Conservation (phyloP, 30 jellyfish, hydroid and myxozoan species). For the Chironex yamaguchii region DNA sequence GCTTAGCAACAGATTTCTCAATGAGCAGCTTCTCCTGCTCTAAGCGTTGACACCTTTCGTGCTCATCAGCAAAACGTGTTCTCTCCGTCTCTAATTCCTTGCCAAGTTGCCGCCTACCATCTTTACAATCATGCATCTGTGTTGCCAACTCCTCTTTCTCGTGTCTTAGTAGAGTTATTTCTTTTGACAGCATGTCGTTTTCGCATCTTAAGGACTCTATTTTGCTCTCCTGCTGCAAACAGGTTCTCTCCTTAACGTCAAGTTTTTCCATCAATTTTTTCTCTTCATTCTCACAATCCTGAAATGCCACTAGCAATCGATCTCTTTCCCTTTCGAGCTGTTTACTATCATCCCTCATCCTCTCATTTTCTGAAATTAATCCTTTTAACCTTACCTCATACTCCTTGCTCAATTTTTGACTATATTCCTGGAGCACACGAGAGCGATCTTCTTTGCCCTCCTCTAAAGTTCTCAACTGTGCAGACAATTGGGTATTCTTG, state of each 20-base stretch:
- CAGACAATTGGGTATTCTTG: conserved; percentile 57
- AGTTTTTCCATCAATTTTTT: conserved; percentile 63
- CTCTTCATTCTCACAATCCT: conserved; percentile 37
- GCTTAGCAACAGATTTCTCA: conserved; percentile 60
- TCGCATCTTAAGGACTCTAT: conserved; percentile 63
- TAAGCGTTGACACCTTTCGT: conserved; percentile 53
- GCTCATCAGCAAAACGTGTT: conserved; percentile 35
- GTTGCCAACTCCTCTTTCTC: conserved; percentile 74
- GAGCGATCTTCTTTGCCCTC: conserved; percentile 23
- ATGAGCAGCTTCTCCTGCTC: conserved; percentile 77
- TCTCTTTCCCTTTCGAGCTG: conserved; percentile 42
- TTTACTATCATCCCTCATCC: conserved; percentile 21
- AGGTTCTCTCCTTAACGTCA: conserved; percentile 19
- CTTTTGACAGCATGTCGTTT: conserved; percentile 68
- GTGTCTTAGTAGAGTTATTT: conserved; percentile 65
- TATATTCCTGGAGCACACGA: conserved; percentile 46
- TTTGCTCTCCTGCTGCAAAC: conserved; percentile 59
- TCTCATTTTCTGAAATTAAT: conserved; percentile 72
- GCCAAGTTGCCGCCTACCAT: conserved; percentile 25
- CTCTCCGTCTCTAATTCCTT: conserved; percentile 30
- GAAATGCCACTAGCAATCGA: conserved; percentile 29
- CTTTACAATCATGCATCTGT: conserved; percentile 22
- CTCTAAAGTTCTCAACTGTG: conserved; percentile 64
- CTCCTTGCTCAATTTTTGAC: conserved; percentile 64
- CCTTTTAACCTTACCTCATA: conserved; percentile 79